Conservation (phyloP, 2,888 invertebrate species). For the Halocaridina rubra region DNA sequence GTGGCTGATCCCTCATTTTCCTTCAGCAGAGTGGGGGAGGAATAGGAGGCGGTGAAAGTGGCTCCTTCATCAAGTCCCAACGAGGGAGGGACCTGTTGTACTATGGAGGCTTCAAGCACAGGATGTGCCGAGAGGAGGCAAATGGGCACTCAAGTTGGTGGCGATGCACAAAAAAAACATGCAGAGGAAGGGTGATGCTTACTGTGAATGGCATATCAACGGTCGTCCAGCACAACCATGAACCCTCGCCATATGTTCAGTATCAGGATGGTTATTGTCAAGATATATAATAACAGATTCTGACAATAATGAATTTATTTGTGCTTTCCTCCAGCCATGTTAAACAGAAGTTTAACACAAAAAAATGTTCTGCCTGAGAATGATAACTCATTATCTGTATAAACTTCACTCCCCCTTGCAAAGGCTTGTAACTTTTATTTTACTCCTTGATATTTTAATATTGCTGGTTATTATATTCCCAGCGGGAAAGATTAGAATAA, state of each 20-base stretch:
- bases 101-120: slow-evolving; percentile 53
- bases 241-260: background rate
- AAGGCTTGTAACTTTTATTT: no score
- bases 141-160: slow-evolving; percentile 49
- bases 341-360: no score
- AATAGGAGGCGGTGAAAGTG: no score
- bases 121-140: slow-evolving; percentile 46
- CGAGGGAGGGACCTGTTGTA: slow-evolving; percentile 52
- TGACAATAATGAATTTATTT: background rate
- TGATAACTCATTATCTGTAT: no score
- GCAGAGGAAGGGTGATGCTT: slow-evolving; percentile 44
- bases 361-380: no score
- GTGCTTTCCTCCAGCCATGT: no score
- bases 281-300: background rate
- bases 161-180: slow-evolving; percentile 57
- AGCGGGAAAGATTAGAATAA: no score
- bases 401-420: no score
- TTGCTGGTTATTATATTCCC: no score
- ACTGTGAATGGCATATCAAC: slow-evolving; percentile 39
- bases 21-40: no score
- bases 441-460: no score
- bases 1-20: slow-evolving; percentile 44
- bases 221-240: slow-evolving; percentile 48
- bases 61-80: slow-evolving; percentile 55
- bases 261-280: background rate